Evolutionary conservation across 2,888 invertebrate species (phyloP).

Genomic region (Sminthurides aquaticus): DNA sequence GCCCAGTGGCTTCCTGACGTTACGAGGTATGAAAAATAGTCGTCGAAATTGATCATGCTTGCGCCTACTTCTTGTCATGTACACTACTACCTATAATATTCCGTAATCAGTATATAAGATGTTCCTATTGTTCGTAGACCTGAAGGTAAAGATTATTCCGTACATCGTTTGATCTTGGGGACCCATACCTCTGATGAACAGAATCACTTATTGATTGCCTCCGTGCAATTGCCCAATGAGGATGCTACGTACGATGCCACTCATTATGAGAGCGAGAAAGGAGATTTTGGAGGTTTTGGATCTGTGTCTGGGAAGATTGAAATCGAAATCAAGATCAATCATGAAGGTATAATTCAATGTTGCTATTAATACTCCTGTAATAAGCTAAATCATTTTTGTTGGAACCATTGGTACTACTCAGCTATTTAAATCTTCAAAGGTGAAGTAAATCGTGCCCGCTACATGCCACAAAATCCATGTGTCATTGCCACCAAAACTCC

Average conservation of each 20-base stretch:
- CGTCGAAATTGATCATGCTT: too few species aligned
- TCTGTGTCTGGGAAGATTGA: conserved; percentile 99
- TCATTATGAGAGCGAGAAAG: conserved; percentile 98
- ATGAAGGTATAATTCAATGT: conserved; percentile 59
- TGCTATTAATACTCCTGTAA: too few species aligned
- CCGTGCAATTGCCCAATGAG: conserved; percentile 96
- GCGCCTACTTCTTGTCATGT: too few species aligned
- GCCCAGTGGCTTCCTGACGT: conserved; percentile 99
- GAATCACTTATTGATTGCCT: conserved; percentile 95
- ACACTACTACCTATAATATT: too few species aligned
- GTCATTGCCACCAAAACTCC: conserved; percentile 99
- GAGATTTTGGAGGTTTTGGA: conserved; percentile 98
- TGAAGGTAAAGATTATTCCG: conserved; percentile 95
- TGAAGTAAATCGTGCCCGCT: conserved; percentile 95
- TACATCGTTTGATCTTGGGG: conserved; percentile 92
- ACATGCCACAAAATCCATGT: conserved; percentile 99
- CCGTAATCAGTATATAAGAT: too few species aligned
- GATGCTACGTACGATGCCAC: conserved; percentile 99
- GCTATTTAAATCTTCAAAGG: too few species aligned
- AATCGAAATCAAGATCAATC: conserved; percentile 99
- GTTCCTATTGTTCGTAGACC: too few species aligned
- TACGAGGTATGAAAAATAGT: conserved; percentile 68
- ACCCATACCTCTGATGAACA: conserved; percentile 99
- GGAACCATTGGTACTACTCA: too few species aligned
- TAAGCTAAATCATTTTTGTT: too few species aligned